phyloP scores from a whole-genome alignment of 2,113 vertebrate genomes.

The Corythoichthys haematopterus region DNA sequence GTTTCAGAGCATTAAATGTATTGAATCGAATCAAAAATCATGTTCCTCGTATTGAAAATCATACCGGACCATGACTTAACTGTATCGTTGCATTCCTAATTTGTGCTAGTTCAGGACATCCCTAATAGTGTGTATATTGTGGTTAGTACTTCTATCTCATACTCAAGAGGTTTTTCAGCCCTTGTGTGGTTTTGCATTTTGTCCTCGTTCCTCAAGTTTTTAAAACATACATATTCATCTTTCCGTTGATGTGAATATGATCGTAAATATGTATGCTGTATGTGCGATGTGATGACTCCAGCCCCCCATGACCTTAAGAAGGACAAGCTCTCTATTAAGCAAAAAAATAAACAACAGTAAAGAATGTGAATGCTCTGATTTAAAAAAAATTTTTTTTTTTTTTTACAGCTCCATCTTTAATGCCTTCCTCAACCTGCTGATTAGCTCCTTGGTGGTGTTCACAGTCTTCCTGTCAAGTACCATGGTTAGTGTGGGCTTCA shows the following conservation, averaged over 20 bases:
- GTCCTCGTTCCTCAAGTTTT: background rate
- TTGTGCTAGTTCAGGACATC: no score
- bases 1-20: no score
- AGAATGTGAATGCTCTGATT: no score
- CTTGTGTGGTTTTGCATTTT: background rate
- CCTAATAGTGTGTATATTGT: no score
- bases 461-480: conserved; percentile 89
- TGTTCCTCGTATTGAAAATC: no score
- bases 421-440: conserved; percentile 87
- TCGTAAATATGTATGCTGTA: no score
- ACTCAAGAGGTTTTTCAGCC: no score
- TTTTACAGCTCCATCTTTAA: conserved; percentile 83
- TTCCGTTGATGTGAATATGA: no score
- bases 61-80: no score
- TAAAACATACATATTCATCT: background rate
- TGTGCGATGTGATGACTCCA: background rate
- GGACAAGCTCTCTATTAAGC: background rate
- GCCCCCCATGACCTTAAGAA: background rate
- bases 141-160: no score
- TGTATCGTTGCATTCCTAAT: no score
- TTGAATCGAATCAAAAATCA: no score
- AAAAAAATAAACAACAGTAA: background rate
- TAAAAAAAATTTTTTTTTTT: conserved; percentile 23
- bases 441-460: conserved; percentile 84
- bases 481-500: conserved; percentile 89